Percentiles rank a stretch among this genome's conserved stretches.
Conservation (phyloP, 2,113 vertebrate species). For the Hylia prasina region DNA sequence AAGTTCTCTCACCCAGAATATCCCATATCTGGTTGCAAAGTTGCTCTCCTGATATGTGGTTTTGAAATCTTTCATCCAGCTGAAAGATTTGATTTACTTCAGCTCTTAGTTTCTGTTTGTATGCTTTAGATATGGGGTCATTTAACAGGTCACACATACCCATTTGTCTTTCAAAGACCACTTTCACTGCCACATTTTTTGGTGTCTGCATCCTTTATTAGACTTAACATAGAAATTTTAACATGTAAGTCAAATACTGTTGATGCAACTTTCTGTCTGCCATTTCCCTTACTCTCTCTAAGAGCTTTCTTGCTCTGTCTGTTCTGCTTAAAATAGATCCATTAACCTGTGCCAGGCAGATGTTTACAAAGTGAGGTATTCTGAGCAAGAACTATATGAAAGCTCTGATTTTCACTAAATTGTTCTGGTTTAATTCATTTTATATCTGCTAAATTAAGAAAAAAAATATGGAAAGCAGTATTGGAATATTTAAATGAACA, state of each 20-base stretch:
- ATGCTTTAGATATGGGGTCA: not conserved
- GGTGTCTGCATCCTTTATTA: not conserved
- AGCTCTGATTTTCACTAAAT: not conserved
- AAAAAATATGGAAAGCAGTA: not conserved
- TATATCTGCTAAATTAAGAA: not conserved
- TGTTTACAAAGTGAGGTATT: not conserved
- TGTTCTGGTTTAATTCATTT: not conserved
- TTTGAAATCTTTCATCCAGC: slow-evolving; percentile 2
- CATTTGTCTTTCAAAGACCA: not conserved
- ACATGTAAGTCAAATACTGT: not conserved
- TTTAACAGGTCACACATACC: not conserved
- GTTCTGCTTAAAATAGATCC: not conserved
- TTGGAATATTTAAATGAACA: not conserved
- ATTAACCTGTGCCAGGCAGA: not conserved
- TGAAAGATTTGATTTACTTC: not conserved
- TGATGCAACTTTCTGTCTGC: not conserved
- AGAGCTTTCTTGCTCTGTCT: not conserved
- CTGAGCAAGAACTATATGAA: not conserved
- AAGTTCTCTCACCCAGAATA: not conserved
- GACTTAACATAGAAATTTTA: not conserved
- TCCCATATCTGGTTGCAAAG: not conserved
- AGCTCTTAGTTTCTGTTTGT: not conserved
- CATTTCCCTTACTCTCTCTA: not conserved
- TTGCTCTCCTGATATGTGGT: not conserved
- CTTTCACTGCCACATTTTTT: not conserved